phyloP scores from a whole-genome alignment of 1,140 invertebrate genomes.

The Listronotus bonariensis region DNA sequence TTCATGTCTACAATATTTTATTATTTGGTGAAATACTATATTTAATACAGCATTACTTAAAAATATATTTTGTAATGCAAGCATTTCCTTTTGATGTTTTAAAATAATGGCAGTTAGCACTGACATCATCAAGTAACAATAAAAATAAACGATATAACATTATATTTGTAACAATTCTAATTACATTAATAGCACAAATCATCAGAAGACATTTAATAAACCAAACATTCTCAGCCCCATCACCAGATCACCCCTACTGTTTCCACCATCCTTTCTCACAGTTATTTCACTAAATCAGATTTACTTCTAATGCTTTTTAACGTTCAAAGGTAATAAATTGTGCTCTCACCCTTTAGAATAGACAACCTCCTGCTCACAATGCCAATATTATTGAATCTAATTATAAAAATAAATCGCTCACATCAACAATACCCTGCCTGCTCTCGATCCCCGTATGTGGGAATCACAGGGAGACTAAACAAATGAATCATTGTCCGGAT shows the following conservation, averaged over 20 bases:
- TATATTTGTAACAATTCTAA: background rate
- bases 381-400: slow-evolving; percentile 39
- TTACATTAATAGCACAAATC: slow-evolving; percentile 7
- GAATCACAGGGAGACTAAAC: slow-evolving; percentile 35
- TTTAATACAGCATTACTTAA: too few species aligned
- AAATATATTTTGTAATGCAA: too few species aligned
- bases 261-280: slow-evolving; percentile 23
- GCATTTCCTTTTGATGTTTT: too few species aligned
- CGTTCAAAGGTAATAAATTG: slow-evolving; percentile 39
- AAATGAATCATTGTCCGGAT: slow-evolving; percentile 39
- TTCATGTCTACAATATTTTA: too few species aligned
- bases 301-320: slow-evolving; percentile 40
- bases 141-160: too few species aligned
- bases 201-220: slow-evolving; percentile 17
- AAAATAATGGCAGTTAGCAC: too few species aligned
- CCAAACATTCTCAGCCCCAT: slow-evolving; percentile 12
- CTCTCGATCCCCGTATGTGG: slow-evolving; percentile 21
- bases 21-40: too few species aligned
- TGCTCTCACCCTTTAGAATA: slow-evolving; percentile 31
- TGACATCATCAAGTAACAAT: too few species aligned
- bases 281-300: slow-evolving; percentile 34
- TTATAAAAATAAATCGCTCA: slow-evolving; percentile 40
- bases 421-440: slow-evolving; percentile 21
- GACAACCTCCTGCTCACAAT: slow-evolving; percentile 29
- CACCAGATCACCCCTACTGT: slow-evolving; percentile 6